Evolutionary conservation across 2,113 vertebrate species (phyloP).

Genomic region (Cryptomyrus ogoouensis): DNA sequence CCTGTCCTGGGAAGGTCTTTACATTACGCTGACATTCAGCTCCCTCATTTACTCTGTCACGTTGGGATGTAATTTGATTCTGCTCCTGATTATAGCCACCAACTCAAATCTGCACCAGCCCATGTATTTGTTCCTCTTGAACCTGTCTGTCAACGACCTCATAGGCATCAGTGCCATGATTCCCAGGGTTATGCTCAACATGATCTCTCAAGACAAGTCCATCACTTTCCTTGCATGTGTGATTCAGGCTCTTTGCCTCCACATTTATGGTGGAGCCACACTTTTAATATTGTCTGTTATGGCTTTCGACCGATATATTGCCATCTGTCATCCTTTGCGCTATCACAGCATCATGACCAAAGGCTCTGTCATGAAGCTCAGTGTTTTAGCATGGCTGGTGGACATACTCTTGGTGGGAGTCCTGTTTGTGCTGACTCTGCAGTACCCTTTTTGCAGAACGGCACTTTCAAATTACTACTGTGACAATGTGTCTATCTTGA

Average conservation of each 20-base stretch:
- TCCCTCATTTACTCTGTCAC: slow-evolving; percentile 10
- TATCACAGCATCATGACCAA: slow-evolving; percentile 28
- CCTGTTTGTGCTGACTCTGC: slow-evolving; percentile 21
- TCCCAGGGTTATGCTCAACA: slow-evolving; percentile 19
- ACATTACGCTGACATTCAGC: not conserved
- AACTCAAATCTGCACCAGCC: slow-evolving; percentile 25
- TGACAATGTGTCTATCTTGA: slow-evolving; percentile 20
- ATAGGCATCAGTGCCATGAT: slow-evolving; percentile 24
- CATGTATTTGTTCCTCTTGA: slow-evolving; percentile 30
- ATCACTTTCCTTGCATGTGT: slow-evolving; percentile 25
- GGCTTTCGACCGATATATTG: slow-evolving; percentile 35
- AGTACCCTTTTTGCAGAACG: slow-evolving; percentile 22
- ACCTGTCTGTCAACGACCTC: slow-evolving; percentile 24
- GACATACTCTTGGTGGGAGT: slow-evolving; percentile 7
- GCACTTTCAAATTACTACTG: slow-evolving; percentile 20
- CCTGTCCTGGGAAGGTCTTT: slow-evolving; percentile 11
- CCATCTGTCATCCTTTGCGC: slow-evolving; percentile 33
- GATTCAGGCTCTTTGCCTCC: slow-evolving; percentile 30
- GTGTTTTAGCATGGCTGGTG: slow-evolving; percentile 21
- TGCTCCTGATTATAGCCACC: slow-evolving; percentile 12
- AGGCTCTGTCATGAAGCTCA: slow-evolving; percentile 4
- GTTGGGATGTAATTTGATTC: slow-evolving; percentile 14
- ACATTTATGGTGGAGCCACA: slow-evolving; percentile 23
- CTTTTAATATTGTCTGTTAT: slow-evolving; percentile 29
- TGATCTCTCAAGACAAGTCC: slow-evolving; percentile 3